These are phyloP conservation scores for Lepetodrilus schrolli DNA, from an alignment of 2,888 invertebrate genomes.

Conservation along the genomic window DNA sequence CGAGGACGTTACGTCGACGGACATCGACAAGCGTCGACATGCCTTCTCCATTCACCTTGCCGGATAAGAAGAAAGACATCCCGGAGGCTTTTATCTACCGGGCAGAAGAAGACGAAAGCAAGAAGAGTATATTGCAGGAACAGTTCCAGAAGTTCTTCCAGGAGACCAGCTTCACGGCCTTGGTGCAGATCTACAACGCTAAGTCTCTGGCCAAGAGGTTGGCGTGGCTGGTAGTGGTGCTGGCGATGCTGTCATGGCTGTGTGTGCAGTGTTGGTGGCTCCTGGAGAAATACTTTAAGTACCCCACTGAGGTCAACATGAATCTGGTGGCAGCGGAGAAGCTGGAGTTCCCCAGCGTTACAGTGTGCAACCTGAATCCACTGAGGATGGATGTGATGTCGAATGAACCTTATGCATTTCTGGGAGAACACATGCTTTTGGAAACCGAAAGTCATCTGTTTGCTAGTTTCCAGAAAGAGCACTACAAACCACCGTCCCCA, in stretches of 20 bases:
- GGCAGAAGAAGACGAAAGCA: not conserved
- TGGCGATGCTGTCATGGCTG: slow-evolving; percentile 55
- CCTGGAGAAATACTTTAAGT: slow-evolving; percentile 41
- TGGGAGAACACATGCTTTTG: slow-evolving; percentile 35
- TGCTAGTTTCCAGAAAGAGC: no score
- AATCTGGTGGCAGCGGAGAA: slow-evolving; percentile 49
- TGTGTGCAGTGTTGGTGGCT: slow-evolving; percentile 48
- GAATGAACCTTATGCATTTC: slow-evolving; percentile 33
- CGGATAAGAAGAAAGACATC: not conserved
- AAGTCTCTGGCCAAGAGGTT: slow-evolving; percentile 49
- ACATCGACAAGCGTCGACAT: no score
- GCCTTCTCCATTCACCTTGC: no score
- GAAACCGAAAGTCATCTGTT: no score
- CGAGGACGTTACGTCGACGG: no score
- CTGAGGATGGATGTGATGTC: slow-evolving; percentile 40
- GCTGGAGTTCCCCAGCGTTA: slow-evolving; percentile 67
- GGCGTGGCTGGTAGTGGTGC: slow-evolving; percentile 54
- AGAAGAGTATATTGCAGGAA: slow-evolving; percentile 33
- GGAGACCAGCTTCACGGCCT: slow-evolving; percentile 65
- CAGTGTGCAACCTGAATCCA: slow-evolving; percentile 66
- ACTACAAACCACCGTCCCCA: no score
- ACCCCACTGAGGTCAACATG: slow-evolving; percentile 64
- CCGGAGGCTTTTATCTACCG: slow-evolving; percentile 17
- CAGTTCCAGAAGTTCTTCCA: slow-evolving; percentile 48
- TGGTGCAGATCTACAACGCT: slow-evolving; percentile 61